Conservation (phyloP, 2,797 vertebrate genomes). For the Molossus alvarezi region DNA sequence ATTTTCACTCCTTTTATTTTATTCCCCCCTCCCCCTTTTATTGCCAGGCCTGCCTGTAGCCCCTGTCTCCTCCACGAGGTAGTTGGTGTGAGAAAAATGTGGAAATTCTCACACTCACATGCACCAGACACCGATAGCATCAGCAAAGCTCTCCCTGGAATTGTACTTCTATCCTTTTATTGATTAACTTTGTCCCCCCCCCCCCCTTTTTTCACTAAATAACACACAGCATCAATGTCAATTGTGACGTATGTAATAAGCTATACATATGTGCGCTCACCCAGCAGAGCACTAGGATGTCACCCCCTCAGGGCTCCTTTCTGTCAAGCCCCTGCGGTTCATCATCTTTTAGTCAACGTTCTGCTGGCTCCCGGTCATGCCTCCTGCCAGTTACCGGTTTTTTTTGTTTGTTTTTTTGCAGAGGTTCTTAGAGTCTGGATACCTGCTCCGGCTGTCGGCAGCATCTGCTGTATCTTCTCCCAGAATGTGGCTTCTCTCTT, state of each 20-base stretch:
- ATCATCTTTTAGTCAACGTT: not conserved
- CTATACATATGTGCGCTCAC: accelerated
- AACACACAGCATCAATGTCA: not conserved
- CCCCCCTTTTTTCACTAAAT: not conserved
- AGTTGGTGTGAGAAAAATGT: not conserved
- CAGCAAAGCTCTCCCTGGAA: not conserved
- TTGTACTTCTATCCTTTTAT: not conserved
- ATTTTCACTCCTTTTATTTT: not conserved
- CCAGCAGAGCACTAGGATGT: not conserved
- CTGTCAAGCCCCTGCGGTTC: not conserved
- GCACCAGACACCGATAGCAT: not conserved
- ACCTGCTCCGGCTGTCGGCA: not conserved
- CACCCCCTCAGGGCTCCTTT: not conserved
- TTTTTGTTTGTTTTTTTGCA: not conserved
- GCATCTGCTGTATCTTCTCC: not conserved
- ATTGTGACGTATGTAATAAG: not conserved
- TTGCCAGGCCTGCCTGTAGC: not conserved
- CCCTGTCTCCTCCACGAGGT: not conserved
- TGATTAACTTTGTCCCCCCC: not conserved
- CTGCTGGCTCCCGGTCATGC: not conserved
- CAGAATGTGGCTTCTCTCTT: not conserved
- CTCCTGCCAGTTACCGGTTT: not conserved
- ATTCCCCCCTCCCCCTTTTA: not conserved
- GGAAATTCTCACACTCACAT: not conserved
- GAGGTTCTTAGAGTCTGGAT: not conserved